Evolutionary conservation across 2,888 invertebrate genomes (phyloP), one percentile per base, ranked within the genome.

Genomic region (Tenthredo notha): DNA sequence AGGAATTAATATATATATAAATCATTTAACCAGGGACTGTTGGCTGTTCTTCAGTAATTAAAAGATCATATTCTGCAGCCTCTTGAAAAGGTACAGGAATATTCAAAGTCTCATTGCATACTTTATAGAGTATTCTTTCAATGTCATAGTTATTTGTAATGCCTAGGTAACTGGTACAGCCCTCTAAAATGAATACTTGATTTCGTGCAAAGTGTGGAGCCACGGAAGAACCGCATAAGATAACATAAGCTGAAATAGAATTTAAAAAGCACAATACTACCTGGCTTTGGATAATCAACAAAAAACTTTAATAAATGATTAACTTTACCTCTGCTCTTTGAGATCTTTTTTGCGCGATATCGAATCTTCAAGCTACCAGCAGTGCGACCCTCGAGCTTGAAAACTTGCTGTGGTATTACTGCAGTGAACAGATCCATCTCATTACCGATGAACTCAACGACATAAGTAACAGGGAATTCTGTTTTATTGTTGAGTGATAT

Each of bases 321-420:
- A 18, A 61, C 33, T 61, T 87, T 86, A 91, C 92, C 90, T 87
- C 54, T 88, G 0, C 87, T 88, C 21, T 88, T 88, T 10, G 75
- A 84, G 50, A 92, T 90, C 84, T 90, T 92, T 43, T 87, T 90
- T 0, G 92, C 91, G 47, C 89, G 86, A 85, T 89, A 92, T 65
- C 87, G 87, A 21, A 92, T 87, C 33, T 86, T 87, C 5, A 92
- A 54, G 40, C 87, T 86, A 3, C 84, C 74, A 15, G 72, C 87
- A 10, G 87, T 84, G 10, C 87, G 87, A 1, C 88, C 84, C 10
- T 87, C 86, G 0, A 92, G 75, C 0, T 83, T 80, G 1, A 92
- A 40, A 0, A 87, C 84, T 21, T 87, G 83, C 18, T 85, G 84
- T 12, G 85, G 84, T 5, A 87, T 87, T 4, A 75, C 50, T 6